Evolutionary conservation across 2,797 vertebrate species (phyloP).

Genomic region (Microchirus variegatus): DNA sequence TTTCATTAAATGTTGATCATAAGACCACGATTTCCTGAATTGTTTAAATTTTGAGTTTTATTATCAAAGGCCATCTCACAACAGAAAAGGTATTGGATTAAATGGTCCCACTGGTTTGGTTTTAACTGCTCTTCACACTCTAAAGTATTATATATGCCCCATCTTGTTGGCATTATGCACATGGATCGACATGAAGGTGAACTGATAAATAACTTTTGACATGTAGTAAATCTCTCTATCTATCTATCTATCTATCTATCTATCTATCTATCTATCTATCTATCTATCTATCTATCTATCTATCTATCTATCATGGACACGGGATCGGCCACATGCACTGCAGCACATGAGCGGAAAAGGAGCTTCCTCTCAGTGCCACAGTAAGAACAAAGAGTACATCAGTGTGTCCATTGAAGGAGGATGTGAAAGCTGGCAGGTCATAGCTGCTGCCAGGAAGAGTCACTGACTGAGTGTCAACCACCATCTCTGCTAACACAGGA

Average conservation of each 20-base stretch:
- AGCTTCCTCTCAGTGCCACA: slow-evolving; percentile 60
- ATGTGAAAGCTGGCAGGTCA: slow-evolving; percentile 51
- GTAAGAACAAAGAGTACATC: slow-evolving; percentile 21
- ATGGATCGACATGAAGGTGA: no score
- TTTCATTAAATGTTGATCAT: not conserved
- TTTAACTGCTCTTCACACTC: no score
- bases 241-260: no score
- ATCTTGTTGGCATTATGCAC: no score
- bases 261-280: no score
- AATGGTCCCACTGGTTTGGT: no score
- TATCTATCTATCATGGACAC: not conserved
- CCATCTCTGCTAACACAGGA: not conserved
- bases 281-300: no score
- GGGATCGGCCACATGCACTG: not conserved
- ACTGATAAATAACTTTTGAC: slow-evolving; percentile 1
- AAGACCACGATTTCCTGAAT: no score
- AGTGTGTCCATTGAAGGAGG: slow-evolving; percentile 38
- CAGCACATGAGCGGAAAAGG: slow-evolving; percentile 22
- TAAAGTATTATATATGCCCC: no score
- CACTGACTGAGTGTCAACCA: slow-evolving; percentile 2
- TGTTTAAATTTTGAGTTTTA: no score
- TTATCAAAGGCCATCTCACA: no score
- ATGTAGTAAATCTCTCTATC: not conserved
- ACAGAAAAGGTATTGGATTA: no score
- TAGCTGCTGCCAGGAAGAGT: slow-evolving; percentile 24